These are phyloP conservation scores for Metellina segmentata DNA, from an alignment of 2,888 invertebrate species.

Conservation along the genomic window DNA sequence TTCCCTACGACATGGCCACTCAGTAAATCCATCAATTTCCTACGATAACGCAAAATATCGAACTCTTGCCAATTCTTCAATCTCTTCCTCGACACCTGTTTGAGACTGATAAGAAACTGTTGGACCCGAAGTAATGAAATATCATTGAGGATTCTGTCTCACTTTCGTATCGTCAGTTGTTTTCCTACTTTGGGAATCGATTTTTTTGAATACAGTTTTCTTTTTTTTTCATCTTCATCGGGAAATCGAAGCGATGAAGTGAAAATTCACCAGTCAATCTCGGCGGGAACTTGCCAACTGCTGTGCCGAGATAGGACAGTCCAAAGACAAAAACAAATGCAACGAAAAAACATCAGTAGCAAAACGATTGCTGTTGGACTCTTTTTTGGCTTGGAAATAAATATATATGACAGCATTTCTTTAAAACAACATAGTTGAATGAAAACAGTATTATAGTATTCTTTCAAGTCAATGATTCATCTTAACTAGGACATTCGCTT, in stretches of 20 bases:
- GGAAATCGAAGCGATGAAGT: neutral
- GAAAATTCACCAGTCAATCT: neutral
- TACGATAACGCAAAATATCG: neutral
- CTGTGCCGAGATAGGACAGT: neutral
- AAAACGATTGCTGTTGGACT: too few relatives aligned
- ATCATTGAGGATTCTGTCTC: slow-evolving; percentile 1
- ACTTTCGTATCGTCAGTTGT: neutral
- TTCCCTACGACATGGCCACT: too few relatives aligned
- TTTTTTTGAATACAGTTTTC: neutral
- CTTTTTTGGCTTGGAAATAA: too few relatives aligned
- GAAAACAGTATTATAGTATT: too few relatives aligned
- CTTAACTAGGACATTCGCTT: too few relatives aligned
- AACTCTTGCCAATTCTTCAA: neutral
- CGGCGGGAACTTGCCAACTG: neutral
- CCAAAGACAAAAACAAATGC: neutral
- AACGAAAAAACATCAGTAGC: too few relatives aligned
- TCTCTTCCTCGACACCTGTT: neutral
- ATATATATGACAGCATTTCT: too few relatives aligned
- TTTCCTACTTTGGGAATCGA: neutral
- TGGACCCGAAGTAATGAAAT: slow-evolving; percentile 1
- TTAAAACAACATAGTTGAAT: too few relatives aligned
- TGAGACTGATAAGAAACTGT: neutral
- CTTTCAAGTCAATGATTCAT: too few relatives aligned
- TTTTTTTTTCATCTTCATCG: neutral
- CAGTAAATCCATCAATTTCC: neutral